These are phyloP conservation scores for Candoia aspera DNA, from an alignment of 2,113 vertebrate species.

Conservation along the genomic window DNA sequence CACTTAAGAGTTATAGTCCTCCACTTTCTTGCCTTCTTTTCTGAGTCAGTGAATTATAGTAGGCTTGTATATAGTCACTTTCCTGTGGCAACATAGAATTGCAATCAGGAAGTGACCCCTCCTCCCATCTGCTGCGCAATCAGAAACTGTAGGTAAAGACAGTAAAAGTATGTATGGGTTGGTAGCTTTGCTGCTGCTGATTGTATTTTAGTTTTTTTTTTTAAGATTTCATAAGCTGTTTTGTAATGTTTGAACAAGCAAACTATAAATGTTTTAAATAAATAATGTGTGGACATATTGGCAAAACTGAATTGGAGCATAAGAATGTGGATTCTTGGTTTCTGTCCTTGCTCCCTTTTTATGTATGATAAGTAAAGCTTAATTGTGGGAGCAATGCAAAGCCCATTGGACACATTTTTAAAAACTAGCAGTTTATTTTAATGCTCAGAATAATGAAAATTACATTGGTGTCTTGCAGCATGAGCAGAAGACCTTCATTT, in stretches of 20 bases:
- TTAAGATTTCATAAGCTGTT: neutral
- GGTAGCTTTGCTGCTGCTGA: neutral
- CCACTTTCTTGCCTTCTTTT: neutral
- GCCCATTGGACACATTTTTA: neutral
- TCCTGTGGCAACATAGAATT: neutral
- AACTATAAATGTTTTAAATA: neutral
- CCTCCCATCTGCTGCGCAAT: neutral
- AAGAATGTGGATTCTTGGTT: neutral
- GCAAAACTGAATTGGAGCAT: neutral
- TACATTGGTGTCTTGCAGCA: neutral
- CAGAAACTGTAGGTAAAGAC: neutral
- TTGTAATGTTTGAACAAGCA: neutral
- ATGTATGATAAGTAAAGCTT: neutral
- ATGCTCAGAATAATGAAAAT: neutral
- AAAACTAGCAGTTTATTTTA: neutral
- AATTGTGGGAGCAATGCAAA: neutral
- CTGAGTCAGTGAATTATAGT: neutral
- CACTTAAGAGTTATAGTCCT: neutral
- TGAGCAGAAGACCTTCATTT: neutral
- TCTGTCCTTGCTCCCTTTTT: neutral
- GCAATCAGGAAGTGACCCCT: too few species aligned
- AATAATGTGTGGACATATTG: neutral
- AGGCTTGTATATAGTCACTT: neutral
- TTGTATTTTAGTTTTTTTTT: neutral
- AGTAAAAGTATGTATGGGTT: neutral